Conservation (phyloP, 2,113 vertebrate genomes). For the Carassius gibelio region DNA sequence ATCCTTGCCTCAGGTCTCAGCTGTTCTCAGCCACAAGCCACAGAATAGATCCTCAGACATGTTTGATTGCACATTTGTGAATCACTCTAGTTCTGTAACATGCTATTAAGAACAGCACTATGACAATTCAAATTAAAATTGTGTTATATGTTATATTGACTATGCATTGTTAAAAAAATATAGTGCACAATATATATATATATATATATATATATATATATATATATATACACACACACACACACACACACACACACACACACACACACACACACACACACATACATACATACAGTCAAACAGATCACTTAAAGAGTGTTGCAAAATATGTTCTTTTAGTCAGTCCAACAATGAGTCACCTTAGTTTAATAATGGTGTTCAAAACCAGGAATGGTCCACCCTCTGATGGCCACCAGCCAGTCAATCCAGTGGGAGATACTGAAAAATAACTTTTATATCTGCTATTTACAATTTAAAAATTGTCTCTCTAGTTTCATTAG, state of each 20-base stretch:
- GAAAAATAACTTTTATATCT: too few relatives aligned
- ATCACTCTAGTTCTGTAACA: not conserved
- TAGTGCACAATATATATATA: too few relatives aligned
- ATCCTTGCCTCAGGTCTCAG: constrained; percentile 15
- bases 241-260: too few relatives aligned
- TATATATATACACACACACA: too few relatives aligned
- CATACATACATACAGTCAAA: not conserved
- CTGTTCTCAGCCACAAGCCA: constrained; percentile 3
- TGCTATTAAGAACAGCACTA: not conserved
- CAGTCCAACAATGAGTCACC: not conserved
- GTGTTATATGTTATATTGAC: not conserved
- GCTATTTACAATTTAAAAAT: too few relatives aligned
- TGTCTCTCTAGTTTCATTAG: not conserved
- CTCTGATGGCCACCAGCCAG: not conserved
- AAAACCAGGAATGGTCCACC: not conserved
- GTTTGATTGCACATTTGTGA: constrained; percentile 6
- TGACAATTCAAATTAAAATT: not conserved
- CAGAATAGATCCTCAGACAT: constrained; percentile 14
- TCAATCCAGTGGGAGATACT: not conserved
- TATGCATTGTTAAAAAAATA: too few relatives aligned
- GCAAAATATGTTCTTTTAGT: not conserved
- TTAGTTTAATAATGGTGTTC: not conserved
- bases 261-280: too few relatives aligned
- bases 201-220: too few relatives aligned
- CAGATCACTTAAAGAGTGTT: not conserved